phyloP scores from a whole-genome alignment of 2,113 vertebrate genomes.

The Addax nasomaculatus region DNA sequence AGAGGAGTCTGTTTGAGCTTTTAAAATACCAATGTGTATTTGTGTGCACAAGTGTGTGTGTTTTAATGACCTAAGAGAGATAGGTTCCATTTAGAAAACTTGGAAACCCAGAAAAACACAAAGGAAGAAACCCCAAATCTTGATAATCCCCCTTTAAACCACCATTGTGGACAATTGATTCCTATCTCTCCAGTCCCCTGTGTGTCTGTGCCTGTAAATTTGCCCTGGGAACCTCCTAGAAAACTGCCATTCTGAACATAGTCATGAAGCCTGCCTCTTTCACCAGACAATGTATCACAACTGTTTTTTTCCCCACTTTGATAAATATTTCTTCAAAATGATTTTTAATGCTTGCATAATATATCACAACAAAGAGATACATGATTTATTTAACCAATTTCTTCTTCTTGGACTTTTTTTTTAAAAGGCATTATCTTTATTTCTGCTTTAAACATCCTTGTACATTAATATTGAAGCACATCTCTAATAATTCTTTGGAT shows the following conservation, averaged over 20 bases:
- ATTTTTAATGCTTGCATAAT: conserved; percentile 12
- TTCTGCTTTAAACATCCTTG: background rate
- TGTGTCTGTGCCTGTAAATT: background rate
- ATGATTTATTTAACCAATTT: conserved; percentile 50
- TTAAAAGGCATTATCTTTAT: background rate
- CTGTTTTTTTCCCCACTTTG: background rate
- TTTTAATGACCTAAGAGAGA: background rate
- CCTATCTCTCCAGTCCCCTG: background rate
- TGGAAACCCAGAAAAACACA: background rate
- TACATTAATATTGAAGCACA: background rate
- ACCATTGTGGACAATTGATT: background rate
- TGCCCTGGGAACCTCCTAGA: background rate
- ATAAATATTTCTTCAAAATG: background rate
- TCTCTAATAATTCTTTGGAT: background rate
- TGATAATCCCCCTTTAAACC: background rate
- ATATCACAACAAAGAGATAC: background rate
- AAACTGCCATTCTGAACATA: background rate
- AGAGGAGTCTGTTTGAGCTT: background rate
- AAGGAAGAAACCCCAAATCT: background rate
- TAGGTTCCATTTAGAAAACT: background rate
- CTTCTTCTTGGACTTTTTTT: background rate
- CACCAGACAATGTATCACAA: background rate
- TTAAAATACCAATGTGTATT: background rate
- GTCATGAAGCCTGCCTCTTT: background rate
- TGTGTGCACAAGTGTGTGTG: background rate